These are phyloP conservation scores for Coelopa pilipes DNA, from an alignment of 2,888 invertebrate species.

Conservation along the genomic window DNA sequence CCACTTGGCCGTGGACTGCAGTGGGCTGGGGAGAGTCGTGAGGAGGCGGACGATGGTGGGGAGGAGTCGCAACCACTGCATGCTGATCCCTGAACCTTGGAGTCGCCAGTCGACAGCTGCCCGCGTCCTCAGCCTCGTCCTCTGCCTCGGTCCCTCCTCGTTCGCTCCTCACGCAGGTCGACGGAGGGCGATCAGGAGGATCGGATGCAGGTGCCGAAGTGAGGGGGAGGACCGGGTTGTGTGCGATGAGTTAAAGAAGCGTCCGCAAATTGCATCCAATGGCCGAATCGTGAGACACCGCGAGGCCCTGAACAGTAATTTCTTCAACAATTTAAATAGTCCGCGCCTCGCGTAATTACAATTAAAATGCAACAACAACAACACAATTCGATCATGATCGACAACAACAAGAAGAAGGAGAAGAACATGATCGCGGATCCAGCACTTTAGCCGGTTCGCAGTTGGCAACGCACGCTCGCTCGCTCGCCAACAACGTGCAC, in stretches of 20 bases:
- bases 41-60: too few species aligned
- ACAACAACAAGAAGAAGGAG: background rate
- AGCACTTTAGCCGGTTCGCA: background rate
- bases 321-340: constrained; percentile 57
- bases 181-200: background rate
- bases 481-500: constrained; percentile 43
- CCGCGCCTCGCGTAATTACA: constrained; percentile 60
- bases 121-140: background rate
- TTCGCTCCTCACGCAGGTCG: background rate
- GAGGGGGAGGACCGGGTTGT: background rate
- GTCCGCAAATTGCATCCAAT: constrained; percentile 53
- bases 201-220: background rate
- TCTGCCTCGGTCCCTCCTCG: background rate
- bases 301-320: constrained; percentile 31
- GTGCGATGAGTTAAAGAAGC: constrained; percentile 42
- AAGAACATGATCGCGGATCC: background rate
- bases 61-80: too few species aligned
- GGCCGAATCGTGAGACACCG: constrained; percentile 58
- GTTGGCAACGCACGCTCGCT: constrained; percentile 37
- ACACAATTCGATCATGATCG: background rate
- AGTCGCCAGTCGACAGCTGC: background rate
- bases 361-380: constrained; percentile 44
- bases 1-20: background rate
- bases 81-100: background rate
- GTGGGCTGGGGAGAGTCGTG: too few species aligned